Evolutionary conservation across 2,888 invertebrate species (phyloP).

Genomic region (Dryocosmus kuriphilus): DNA sequence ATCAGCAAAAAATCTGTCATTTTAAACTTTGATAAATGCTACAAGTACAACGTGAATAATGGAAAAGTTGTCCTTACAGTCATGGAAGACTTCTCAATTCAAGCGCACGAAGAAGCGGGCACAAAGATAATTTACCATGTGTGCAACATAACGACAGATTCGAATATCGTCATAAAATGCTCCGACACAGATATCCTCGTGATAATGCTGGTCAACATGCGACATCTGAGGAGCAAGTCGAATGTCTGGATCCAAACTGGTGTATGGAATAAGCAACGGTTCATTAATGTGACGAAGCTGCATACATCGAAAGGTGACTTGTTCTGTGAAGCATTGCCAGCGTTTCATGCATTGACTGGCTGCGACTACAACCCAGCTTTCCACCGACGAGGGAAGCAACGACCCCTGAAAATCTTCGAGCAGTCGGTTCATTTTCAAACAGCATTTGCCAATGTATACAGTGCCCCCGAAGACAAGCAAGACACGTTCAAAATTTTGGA

Average conservation of each 20-base stretch:
- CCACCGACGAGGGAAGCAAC: too few species aligned
- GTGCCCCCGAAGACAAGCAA: too few species aligned
- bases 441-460: too few species aligned
- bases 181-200: slow-evolving; percentile 55
- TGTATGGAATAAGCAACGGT: too few species aligned
- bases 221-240: too few species aligned
- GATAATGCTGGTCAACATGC: too few species aligned
- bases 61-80: neutral
- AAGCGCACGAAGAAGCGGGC: slow-evolving; percentile 58
- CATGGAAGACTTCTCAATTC: neutral
- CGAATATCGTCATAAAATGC: neutral
- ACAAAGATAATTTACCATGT: too few species aligned
- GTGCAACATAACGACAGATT: too few species aligned
- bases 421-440: too few species aligned
- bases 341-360: slow-evolving; percentile 34
- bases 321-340: slow-evolving; percentile 31
- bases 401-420: slow-evolving; percentile 52
- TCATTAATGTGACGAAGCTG: too few species aligned
- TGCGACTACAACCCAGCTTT: slow-evolving; percentile 57
- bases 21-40: slow-evolving; percentile 50
- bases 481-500: too few species aligned
- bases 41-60: slow-evolving; percentile 41
- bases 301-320: slow-evolving; percentile 47
- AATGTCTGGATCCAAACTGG: too few species aligned
- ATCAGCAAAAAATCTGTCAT: slow-evolving; percentile 48